phyloP scores from a whole-genome alignment of 1,140 invertebrate genomes.

The Drosophila trapezifrons region DNA sequence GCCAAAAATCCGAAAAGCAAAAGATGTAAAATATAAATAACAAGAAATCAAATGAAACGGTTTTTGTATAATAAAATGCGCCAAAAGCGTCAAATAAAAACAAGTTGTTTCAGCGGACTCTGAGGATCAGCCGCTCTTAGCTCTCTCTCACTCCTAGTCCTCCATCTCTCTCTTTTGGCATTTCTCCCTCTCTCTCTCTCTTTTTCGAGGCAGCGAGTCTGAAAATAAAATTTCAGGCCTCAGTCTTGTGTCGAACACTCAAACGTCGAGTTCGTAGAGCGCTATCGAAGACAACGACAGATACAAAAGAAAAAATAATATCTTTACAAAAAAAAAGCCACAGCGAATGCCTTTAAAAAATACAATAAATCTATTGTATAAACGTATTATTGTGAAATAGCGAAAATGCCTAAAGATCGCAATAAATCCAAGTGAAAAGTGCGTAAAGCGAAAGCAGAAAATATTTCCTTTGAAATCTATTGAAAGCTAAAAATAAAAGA shows the following conservation, averaged over 20 bases:
- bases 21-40: conserved; percentile 36
- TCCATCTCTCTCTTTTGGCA: neutral
- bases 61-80: conserved; percentile 21
- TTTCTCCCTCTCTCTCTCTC: conserved; percentile 4
- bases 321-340: conserved; percentile 6
- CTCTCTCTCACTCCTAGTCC: conserved; percentile 2
- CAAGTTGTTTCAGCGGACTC: conserved; percentile 21
- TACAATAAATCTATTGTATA: conserved; percentile 51
- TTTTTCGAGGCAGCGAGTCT: conserved; percentile 25
- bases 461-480: conserved; percentile 32
- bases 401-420: conserved; percentile 44
- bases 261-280: conserved; percentile 55
- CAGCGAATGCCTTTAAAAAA: conserved; percentile 14
- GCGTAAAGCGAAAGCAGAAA: conserved; percentile 33
- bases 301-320: conserved; percentile 14
- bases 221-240: conserved; percentile 24
- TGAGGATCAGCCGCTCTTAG: conserved; percentile 8
- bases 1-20: conserved; percentile 29
- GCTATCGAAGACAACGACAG: conserved; percentile 75
- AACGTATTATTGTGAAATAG: conserved; percentile 63
- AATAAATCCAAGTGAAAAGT: conserved; percentile 54
- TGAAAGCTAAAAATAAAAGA: conserved; percentile 47
- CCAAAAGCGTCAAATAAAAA: conserved; percentile 25
- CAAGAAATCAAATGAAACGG: conserved; percentile 38
- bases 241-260: conserved; percentile 78